Conservation (phyloP, 2,113 vertebrate species). For the Grantiella picta region DNA sequence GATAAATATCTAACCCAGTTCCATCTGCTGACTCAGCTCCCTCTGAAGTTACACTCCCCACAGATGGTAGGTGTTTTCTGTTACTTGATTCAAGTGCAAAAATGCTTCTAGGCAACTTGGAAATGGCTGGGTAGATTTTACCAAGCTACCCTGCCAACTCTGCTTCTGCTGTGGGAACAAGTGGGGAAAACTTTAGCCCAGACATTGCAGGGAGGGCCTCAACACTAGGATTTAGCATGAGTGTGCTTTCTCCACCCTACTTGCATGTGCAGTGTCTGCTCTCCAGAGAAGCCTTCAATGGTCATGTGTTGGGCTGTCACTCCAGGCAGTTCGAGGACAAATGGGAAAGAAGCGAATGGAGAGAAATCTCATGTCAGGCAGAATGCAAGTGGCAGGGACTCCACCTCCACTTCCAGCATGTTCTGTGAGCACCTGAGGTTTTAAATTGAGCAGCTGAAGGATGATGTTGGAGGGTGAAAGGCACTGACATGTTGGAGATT, state of each 20-base stretch:
- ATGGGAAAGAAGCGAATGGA: neutral
- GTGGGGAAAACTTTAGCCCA: neutral
- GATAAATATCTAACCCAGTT: constrained; percentile 15
- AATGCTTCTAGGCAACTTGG: constrained; percentile 22
- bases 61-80: constrained; percentile 47
- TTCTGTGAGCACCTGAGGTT: neutral
- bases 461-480: neutral
- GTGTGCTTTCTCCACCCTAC: neutral
- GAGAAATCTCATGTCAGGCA: neutral
- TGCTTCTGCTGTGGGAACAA: neutral
- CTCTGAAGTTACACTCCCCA: neutral
- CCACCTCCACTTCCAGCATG: neutral
- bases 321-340: neutral
- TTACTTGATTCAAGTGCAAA: neutral
- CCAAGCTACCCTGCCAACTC: neutral
- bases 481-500: neutral
- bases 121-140: constrained; percentile 13
- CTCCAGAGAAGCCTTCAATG: neutral
- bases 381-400: neutral
- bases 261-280: neutral
- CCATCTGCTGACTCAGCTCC: constrained; percentile 49
- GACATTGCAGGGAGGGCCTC: neutral
- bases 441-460: neutral
- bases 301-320: neutral
- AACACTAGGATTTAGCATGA: neutral